These are phyloP conservation scores for Caenorhabditis doughertyi DNA, from an alignment of 2,888 invertebrate genomes.

Conservation along the genomic window DNA sequence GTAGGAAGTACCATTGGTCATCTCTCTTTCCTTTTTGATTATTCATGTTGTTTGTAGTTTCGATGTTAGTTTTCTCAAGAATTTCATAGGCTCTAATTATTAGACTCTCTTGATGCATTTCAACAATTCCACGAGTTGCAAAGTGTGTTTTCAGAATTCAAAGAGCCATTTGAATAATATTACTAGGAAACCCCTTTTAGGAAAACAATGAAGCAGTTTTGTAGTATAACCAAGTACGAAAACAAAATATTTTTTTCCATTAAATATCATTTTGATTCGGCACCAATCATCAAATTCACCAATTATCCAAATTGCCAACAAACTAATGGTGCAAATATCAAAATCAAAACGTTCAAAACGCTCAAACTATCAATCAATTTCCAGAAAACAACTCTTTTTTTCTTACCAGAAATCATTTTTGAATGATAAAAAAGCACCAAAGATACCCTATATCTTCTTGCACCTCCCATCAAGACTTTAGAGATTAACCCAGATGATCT, in stretches of 20 bases:
- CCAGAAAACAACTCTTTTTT: too few species aligned
- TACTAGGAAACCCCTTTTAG: constrained; percentile 23
- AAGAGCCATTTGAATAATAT: constrained; percentile 9
- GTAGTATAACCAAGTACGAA: neutral
- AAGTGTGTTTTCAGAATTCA: constrained; percentile 1
- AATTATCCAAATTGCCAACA: too few species aligned
- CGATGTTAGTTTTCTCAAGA: neutral
- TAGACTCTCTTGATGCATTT: neutral
- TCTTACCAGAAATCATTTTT: too few species aligned
- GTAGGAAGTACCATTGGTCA: constrained; percentile 27
- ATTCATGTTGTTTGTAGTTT: constrained; percentile 22
- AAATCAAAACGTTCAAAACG: too few species aligned
- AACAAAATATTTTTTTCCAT: constrained; percentile 7
- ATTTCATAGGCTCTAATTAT: constrained; percentile 22
- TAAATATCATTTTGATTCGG: too few species aligned
- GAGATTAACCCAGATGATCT: constrained; percentile 23
- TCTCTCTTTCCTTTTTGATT: constrained; percentile 20
- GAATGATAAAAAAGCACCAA: neutral
- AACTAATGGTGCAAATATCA: too few species aligned
- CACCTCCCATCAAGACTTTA: constrained; percentile 5
- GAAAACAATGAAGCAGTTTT: neutral
- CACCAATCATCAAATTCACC: too few species aligned
- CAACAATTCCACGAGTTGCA: constrained; percentile 8
- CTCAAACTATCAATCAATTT: too few species aligned
- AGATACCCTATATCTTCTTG: too few species aligned